These are phyloP conservation scores for Gymnodraco acuticeps DNA, from an alignment of 2,797 vertebrate genomes.

Conservation along the genomic window DNA sequence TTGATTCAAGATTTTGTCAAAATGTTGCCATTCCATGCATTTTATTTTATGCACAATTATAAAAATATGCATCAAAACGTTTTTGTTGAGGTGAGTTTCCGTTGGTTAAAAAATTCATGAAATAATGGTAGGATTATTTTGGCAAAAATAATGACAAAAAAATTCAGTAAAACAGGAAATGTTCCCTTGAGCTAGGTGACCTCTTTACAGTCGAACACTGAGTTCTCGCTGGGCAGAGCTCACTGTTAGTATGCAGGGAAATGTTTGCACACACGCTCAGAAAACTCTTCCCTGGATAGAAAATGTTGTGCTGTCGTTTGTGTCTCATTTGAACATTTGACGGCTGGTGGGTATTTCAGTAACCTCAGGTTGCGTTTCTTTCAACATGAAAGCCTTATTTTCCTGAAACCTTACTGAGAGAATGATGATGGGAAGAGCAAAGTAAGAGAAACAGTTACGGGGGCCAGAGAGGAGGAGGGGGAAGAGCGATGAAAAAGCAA, in stretches of 20 bases:
- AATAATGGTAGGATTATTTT: too few relatives aligned
- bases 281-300: conserved; percentile 19
- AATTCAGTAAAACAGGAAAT: too few relatives aligned
- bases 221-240: background rate
- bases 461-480: conserved; percentile 34
- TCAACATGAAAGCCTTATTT: conserved; percentile 35
- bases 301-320: conserved; percentile 38
- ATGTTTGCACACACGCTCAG: background rate
- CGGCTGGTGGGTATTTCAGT: conserved; percentile 32
- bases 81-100: too few relatives aligned
- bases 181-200: background rate
- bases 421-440: conserved; percentile 41
- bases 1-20: too few relatives aligned
- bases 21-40: too few relatives aligned
- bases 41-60: too few relatives aligned
- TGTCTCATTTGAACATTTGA: conserved; percentile 50
- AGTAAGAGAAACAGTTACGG: conserved; percentile 33
- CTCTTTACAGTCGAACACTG: background rate
- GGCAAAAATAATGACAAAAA: too few relatives aligned
- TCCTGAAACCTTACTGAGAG: conserved; percentile 34
- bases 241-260: background rate
- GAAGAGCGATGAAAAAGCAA: conserved; percentile 6
- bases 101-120: too few relatives aligned
- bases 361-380: conserved; percentile 43
- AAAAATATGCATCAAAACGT: too few relatives aligned